These are phyloP conservation scores for Zaprionus taronus DNA, from an alignment of 1,140 invertebrate genomes.

Conservation along the genomic window DNA sequence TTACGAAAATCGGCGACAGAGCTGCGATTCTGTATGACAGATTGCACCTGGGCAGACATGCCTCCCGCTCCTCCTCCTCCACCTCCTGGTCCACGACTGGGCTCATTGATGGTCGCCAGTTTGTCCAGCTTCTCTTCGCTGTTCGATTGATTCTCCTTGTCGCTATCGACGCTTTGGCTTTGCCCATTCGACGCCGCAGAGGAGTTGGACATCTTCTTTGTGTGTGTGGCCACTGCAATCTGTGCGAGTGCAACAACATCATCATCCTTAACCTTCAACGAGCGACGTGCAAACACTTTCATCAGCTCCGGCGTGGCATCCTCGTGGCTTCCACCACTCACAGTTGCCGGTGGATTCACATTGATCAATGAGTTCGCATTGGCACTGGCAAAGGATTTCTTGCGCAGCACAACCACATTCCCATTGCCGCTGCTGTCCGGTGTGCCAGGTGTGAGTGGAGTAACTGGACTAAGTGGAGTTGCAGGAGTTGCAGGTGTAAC, in stretches of 20 bases:
- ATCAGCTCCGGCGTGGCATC: conserved; percentile 91
- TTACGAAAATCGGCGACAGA: conserved; percentile 79
- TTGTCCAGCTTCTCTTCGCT: conserved; percentile 79
- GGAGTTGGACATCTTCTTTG: conserved; percentile 44
- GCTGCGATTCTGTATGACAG: conserved; percentile 63
- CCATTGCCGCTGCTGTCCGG: conserved; percentile 41
- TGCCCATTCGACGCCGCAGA: background rate
- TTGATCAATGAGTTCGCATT: conserved; percentile 45
- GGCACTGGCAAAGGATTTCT: conserved; percentile 85
- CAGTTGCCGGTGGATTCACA: background rate
- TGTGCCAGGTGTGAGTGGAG: background rate
- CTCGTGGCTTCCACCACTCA: conserved; percentile 73
- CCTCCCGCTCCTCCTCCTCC: background rate
- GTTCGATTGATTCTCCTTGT: conserved; percentile 88
- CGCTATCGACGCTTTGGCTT: conserved; percentile 86
- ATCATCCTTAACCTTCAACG: conserved; percentile 91
- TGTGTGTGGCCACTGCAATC: conserved; percentile 49
- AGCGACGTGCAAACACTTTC: conserved; percentile 91
- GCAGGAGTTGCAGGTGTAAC: background rate
- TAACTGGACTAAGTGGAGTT: background rate
- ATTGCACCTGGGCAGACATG: background rate
- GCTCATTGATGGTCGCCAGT: conserved; percentile 58
- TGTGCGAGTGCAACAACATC: conserved; percentile 86
- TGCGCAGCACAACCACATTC: conserved; percentile 85
- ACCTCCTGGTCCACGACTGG: background rate